Base-by-base conservation (phyloP, 2,113 vertebrate genomes). In the Alexandromys fortis region DNA sequence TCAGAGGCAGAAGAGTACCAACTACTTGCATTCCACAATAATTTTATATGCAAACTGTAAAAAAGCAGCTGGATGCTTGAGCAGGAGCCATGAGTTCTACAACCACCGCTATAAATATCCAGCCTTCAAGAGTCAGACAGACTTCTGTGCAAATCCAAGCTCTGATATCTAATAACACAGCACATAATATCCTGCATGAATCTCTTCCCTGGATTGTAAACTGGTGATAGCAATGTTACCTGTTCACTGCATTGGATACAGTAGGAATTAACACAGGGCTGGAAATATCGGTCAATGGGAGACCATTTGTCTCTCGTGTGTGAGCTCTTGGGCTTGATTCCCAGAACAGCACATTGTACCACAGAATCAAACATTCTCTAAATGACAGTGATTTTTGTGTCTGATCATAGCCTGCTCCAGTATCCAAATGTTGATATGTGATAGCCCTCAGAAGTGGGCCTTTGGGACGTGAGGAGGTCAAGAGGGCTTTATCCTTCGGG, bases 21-120 rank as follows among this genome's bases (percentile, higher is more conserved):
- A 65, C 28, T 49, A 22, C 77, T 94, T 17, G 38, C 35, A 67
- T 30, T 88, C 70, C 65, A 75, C 79, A 82, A 92, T 67, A 91
- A 91, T 70, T 96, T 95, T 81, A 42, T 5, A 92, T 52, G 42
- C 49, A 87, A 95, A 78, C 75, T 86, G 30, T 68, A 19, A 38
- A 52, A 52, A 55, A 16, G 7, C 2, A 9, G 21, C 49, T 83
- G 16, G 17, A 63, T 87, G 63, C 90, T 35, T 96, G 72, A 76
- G 73, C 22, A 93, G 58, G 49, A 92, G 33, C 33, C 7, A 1
- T 61, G 42, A 92, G 63, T 94, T 97, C 33, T 68, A 42, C 30
- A 70, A 55, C 16, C 33, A 94, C 14, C 3, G 45, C 19, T 61
- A n/a, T 10, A 86, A 67, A 70, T 33, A 38, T 45, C 45, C 5